A percentile compares a stretch with the other conserved stretches of the same genome.
Conservation (phyloP, 2,113 vertebrate species). For the Rhinogobius similis region DNA sequence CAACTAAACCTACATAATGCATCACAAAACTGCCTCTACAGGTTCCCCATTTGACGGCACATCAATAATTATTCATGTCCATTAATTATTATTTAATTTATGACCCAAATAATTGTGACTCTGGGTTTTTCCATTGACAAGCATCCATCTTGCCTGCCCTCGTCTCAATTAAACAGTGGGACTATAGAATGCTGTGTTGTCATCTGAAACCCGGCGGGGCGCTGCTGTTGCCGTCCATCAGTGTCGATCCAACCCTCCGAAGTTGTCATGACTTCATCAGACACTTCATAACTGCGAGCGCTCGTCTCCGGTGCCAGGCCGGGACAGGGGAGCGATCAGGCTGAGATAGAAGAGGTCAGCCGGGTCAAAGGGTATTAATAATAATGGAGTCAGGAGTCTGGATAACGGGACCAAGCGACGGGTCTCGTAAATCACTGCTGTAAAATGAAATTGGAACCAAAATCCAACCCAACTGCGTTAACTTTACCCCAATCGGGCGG, state of each 20-base stretch:
- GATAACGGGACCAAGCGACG: constrained; percentile 7
- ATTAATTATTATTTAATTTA: too few species aligned
- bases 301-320: constrained; percentile 59
- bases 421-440: constrained; percentile 1
- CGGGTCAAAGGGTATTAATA: constrained; percentile 60
- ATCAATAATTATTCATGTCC: too few species aligned
- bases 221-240: constrained; percentile 8
- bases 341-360: constrained; percentile 38
- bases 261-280: constrained; percentile 11
- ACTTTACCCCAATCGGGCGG: too few species aligned
- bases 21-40: too few species aligned
- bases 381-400: constrained; percentile 44
- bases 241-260: background rate
- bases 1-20: too few species aligned
- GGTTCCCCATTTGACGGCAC: too few species aligned
- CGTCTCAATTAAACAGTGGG: background rate
- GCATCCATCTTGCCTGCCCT: background rate
- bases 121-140: too few species aligned
- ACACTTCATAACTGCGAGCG: constrained; percentile 21
- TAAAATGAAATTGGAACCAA: background rate
- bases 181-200: background rate
- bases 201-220: background rate
- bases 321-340: constrained; percentile 55
- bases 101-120: too few species aligned
- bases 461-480: too few species aligned